Evolutionary conservation across 2,797 vertebrate species (phyloP).

Genomic region (Cuniculus paca): DNA sequence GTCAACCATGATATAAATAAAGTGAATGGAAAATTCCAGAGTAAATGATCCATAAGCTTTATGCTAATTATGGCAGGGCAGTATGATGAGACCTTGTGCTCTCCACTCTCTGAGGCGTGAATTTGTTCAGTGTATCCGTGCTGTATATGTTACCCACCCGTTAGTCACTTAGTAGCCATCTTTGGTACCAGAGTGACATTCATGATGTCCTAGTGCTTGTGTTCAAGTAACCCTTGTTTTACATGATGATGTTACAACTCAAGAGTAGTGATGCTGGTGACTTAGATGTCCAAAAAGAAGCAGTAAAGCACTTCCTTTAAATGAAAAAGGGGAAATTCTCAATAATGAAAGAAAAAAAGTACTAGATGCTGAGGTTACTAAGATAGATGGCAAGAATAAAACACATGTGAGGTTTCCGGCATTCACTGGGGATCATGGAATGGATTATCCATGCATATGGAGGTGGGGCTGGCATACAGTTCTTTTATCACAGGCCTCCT

Average conservation of each 20-base stretch:
- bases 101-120: not conserved
- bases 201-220: not conserved
- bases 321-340: not conserved
- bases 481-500: not conserved
- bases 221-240: not conserved
- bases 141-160: not conserved
- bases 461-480: rapidly evolving
- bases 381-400: not conserved
- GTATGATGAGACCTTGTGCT: not conserved
- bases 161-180: not conserved
- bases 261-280: not conserved
- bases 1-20: not conserved
- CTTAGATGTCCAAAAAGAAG: not conserved
- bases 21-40: not conserved
- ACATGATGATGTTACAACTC: not conserved
- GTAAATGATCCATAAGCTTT: not conserved
- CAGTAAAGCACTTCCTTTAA: not conserved
- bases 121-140: not conserved
- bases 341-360: not conserved
- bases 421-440: not conserved
- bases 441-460: not conserved
- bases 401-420: not conserved
- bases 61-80: not conserved
- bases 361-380: not conserved
- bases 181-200: not conserved